Percentiles rank a stretch among this genome's conserved stretches.
Evolutionary conservation across 2,888 invertebrate species (phyloP).

Genomic region (Acanthosepion lycidas): DNA sequence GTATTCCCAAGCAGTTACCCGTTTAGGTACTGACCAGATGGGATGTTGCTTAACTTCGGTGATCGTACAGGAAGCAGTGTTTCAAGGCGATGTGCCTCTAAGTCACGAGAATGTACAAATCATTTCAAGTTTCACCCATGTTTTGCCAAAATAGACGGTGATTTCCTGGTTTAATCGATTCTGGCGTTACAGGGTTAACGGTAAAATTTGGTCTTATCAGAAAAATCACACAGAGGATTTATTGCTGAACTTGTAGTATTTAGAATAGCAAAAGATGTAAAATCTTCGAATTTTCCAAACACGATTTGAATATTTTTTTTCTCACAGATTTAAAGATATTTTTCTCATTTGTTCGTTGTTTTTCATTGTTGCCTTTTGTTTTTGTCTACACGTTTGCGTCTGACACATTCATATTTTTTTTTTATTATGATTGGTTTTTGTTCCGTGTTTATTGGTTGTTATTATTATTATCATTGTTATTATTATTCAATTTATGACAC

Average conservation of each 20-base stretch:
- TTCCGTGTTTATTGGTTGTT: too few species aligned
- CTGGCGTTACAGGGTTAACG: background rate
- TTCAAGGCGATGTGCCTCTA: too few species aligned
- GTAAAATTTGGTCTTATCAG: background rate
- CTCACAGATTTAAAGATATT: background rate
- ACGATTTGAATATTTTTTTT: background rate
- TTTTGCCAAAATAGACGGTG: background rate
- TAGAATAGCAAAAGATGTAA: background rate
- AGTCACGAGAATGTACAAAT: too few species aligned
- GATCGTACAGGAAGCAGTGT: too few species aligned
- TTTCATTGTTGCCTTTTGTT: background rate
- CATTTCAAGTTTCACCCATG: too few species aligned
- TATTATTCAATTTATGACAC: too few species aligned
- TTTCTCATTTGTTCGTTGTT: background rate
- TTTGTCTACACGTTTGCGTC: background rate
- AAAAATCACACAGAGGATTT: background rate
- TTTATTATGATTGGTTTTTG: too few species aligned
- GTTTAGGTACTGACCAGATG: too few species aligned
- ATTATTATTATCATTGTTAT: too few species aligned
- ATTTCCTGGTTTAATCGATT: background rate
- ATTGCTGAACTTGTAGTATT: background rate
- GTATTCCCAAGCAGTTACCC: too few species aligned
- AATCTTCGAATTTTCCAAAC: background rate
- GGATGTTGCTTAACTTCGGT: too few species aligned
- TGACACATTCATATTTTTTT: background rate